Evolutionary conservation across 1,140 invertebrate genomes (phyloP), one percentile per base, ranked within the genome.

Genomic region (Drosophila neocordata): DNA sequence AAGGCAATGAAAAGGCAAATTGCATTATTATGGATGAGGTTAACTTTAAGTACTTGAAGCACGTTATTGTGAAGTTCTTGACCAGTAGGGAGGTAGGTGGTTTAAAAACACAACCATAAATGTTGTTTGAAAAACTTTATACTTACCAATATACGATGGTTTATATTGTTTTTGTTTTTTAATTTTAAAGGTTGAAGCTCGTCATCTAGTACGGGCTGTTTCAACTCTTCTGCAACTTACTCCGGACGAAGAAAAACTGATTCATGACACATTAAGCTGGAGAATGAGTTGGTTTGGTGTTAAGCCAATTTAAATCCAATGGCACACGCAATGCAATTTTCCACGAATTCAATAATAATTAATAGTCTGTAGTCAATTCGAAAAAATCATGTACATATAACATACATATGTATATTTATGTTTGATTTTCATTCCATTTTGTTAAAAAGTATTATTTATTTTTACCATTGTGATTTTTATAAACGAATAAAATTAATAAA

Each of bases 51-150:
- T 98, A 98, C 92, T 93, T 98, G 58, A 98, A 98, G 90, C 97
- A 98, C 92, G 97, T 98, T 65, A 94, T 98, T 59, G 95, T 98
- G 5, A 97, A 98, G 90, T 98, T 98, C 92, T 93, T 98, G 76
- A 97, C 97, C 0, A 97, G 97, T 83, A 93, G 96, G 77, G 97
- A 98, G 94, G 95, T 95, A 79, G 90, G 85, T 56, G 12, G 8
- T 1, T 7, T 8, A 1, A 13, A 48, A 2, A 12, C 0, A 41
- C 15, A 15, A 56, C 1, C 20, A 53, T 70, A 41, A 55, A 18
- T 60, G 41, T 31, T 5, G 6, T 31, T 31, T 31, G 7, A 6
- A 6, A 6, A 31, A 31, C 27, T 31, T 31, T 1, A 4, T 7
- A 31, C 4, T 5, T 31, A 31, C 6, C 27, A 31, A 6, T 0